phyloP scores from a whole-genome alignment of 1,140 invertebrate genomes.

The silkworm (Bombyx mori) region ASM3026992v2 NC_085122.1:13824501-13825000 shows the following conservation, averaged over 20 bases:
- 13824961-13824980: slow-evolving; percentile 51
- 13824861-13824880: slow-evolving; percentile 60
- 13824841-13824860: slow-evolving; percentile 58
- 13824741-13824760: no score
- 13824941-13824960: slow-evolving; percentile 61
- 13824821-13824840: slow-evolving; percentile 57
- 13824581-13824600: slow-evolving; percentile 47
- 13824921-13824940: slow-evolving; percentile 63
- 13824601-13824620: slow-evolving; percentile 56
- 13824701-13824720: no score
- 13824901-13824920: slow-evolving; percentile 61
- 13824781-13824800: no score
- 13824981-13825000: slow-evolving; percentile 25
- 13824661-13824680: not conserved
- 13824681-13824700: no score
- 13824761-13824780: no score
- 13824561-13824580: slow-evolving; percentile 33
- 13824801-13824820: no score
- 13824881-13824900: slow-evolving; percentile 63
- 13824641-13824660: slow-evolving; percentile 62
- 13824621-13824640: slow-evolving; percentile 30
- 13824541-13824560: slow-evolving; percentile 36
- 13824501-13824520: slow-evolving; percentile 1
- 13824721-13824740: no score
- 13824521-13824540: slow-evolving; percentile 18